Conservation (phyloP, 2,797 vertebrate species). For the Lepus oiostolus region DNA sequence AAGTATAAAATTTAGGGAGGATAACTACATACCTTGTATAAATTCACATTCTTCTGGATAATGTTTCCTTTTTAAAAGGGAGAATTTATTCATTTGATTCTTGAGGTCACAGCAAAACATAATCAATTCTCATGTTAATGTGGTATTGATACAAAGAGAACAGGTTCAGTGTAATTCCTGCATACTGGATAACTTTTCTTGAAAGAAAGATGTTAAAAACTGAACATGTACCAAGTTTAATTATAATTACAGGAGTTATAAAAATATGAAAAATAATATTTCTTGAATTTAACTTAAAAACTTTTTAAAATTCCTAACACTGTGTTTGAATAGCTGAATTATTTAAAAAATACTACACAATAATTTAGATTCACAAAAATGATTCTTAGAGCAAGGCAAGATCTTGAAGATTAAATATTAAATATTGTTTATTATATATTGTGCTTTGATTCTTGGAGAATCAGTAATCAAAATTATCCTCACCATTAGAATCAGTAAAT, state of each 20-base stretch:
- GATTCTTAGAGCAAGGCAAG: background rate
- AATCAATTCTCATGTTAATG: too few species aligned
- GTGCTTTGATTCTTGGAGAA: constrained; percentile 26
- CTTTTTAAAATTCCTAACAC: constrained; percentile 18
- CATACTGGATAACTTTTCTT: background rate
- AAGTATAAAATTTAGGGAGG: background rate
- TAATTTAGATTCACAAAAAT: background rate
- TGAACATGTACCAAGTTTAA: constrained; percentile 31
- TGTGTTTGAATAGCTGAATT: background rate
- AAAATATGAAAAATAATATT: background rate
- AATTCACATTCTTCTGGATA: background rate
- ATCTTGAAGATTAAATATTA: background rate
- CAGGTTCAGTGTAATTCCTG: too few species aligned
- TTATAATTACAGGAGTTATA: constrained; percentile 26
- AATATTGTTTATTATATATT: constrained; percentile 12
- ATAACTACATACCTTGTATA: background rate
- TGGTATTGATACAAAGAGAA: too few species aligned
- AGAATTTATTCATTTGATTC: too few species aligned
- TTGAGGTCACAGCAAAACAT: too few species aligned
- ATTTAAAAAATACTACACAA: background rate
- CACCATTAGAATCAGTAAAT: background rate
- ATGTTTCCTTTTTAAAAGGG: background rate
- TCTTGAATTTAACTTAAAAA: constrained; percentile 18
- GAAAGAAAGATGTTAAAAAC: constrained; percentile 2
- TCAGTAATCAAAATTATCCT: background rate